phyloP scores from a whole-genome alignment of 2,888 invertebrate genomes.

The Drosophila maculinotata region DNA sequence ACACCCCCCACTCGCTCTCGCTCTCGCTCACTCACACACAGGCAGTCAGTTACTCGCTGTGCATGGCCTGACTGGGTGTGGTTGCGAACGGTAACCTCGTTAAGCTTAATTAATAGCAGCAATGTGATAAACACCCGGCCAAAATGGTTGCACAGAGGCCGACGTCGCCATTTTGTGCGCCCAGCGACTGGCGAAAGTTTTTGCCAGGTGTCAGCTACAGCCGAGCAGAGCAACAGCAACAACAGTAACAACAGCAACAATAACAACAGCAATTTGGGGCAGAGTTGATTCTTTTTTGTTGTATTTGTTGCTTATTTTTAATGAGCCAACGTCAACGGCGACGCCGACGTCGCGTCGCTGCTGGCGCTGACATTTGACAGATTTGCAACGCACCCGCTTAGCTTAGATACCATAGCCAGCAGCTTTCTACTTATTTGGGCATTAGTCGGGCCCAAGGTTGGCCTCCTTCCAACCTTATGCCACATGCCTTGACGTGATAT shows the following conservation, averaged over 20 bases:
- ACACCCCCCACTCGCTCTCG: not conserved
- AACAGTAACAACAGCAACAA: not conserved
- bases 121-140: slow-evolving; percentile 83
- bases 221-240: slow-evolving; percentile 21
- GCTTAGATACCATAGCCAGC: slow-evolving; percentile 47
- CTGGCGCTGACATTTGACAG: slow-evolving; percentile 77
- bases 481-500: not conserved
- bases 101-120: slow-evolving; percentile 86
- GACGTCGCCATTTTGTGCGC: slow-evolving; percentile 68
- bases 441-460: slow-evolving; percentile 34
- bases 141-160: slow-evolving; percentile 67
- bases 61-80: slow-evolving; percentile 60
- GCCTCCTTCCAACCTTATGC: not conserved
- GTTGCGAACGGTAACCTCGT: slow-evolving; percentile 85
- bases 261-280: slow-evolving; percentile 3
- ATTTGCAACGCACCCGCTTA: slow-evolving; percentile 72
- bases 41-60: slow-evolving; percentile 4
- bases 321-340: slow-evolving; percentile 67
- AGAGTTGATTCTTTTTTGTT: slow-evolving; percentile 10
- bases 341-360: slow-evolving; percentile 43
- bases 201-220: slow-evolving; percentile 74
- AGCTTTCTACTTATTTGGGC: slow-evolving; percentile 59
- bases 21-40: not conserved
- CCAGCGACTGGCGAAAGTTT: slow-evolving; percentile 50
- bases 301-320: slow-evolving; percentile 46